These are phyloP conservation scores for Apis cerana DNA, from an alignment of 1,140 invertebrate species.

Conservation along the genomic window DNA sequence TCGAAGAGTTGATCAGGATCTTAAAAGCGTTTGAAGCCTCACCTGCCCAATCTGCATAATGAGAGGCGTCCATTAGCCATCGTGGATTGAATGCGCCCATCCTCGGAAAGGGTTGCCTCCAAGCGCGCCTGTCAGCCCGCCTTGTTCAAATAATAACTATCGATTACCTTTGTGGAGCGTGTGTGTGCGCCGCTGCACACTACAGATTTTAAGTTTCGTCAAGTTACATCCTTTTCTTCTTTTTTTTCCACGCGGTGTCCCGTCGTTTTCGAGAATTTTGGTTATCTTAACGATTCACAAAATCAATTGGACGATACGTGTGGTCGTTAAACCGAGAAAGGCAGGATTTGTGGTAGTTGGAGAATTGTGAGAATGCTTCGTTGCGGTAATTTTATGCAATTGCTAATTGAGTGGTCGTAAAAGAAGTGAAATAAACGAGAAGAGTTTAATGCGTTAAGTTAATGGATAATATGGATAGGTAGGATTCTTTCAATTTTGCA, in stretches of 20 bases:
- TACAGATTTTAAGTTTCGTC: no score
- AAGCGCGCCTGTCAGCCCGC: constrained; percentile 39
- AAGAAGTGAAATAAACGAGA: background rate
- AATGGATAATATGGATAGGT: background rate
- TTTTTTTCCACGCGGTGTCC: no score
- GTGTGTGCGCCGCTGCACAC: background rate
- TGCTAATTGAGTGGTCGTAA: background rate
- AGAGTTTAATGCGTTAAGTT: background rate
- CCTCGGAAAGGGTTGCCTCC: constrained; percentile 44
- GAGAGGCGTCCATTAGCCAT: constrained; percentile 63
- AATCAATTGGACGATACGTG: background rate
- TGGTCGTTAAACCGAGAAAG: background rate
- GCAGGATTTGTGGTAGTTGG: background rate
- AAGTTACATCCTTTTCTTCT: no score
- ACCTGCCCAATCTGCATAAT: constrained; percentile 67
- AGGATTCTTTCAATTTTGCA: background rate
- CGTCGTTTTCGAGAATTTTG: background rate
- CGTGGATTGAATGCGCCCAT: constrained; percentile 23
- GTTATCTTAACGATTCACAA: background rate
- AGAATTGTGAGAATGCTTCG: background rate
- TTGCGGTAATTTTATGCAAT: background rate
- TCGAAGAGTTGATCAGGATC: constrained; percentile 56
- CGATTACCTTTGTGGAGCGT: constrained; percentile 51
- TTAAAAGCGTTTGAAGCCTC: constrained; percentile 64
- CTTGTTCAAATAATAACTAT: constrained; percentile 55